Conservation (phyloP, 30 jellyfish, hydroid and myxozoan species). For the Nemopilema nomurai region DNA sequence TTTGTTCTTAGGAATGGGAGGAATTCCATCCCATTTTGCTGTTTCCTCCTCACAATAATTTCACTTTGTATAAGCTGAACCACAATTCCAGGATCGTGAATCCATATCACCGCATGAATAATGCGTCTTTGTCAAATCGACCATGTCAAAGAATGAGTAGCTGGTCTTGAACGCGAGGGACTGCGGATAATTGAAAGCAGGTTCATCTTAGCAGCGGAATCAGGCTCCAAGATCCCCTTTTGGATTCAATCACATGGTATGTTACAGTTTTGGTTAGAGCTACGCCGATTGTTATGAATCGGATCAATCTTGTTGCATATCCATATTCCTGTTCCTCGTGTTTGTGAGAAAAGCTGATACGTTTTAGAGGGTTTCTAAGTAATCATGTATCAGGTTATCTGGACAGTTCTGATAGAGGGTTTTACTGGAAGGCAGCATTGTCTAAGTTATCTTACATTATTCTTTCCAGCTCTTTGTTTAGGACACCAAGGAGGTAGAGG, state of each 20-base stretch:
- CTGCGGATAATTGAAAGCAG: not conserved
- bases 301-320: not conserved
- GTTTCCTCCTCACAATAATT: not conserved
- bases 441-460: too few relatives aligned
- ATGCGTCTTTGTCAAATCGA: not conserved
- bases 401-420: not conserved
- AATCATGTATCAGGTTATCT: too few relatives aligned
- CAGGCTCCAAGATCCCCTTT: not conserved
- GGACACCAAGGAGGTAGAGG: not conserved
- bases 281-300: not conserved
- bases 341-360: not conserved
- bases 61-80: not conserved
- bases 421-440: too few relatives aligned
- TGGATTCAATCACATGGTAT: not conserved
- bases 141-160: not conserved
- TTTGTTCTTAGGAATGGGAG: not conserved
- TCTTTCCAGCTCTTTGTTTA: not conserved
- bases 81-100: not conserved
- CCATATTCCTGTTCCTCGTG: not conserved
- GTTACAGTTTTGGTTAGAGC: not conserved
- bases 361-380: not conserved
- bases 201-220: not conserved
- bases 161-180: not conserved
- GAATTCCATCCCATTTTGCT: not conserved
- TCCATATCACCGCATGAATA: not conserved